Evolutionary conservation across 2,113 vertebrate genomes (phyloP), one percentile per base, ranked within the genome.

Genomic region (Notarius lentiginosus): DNA sequence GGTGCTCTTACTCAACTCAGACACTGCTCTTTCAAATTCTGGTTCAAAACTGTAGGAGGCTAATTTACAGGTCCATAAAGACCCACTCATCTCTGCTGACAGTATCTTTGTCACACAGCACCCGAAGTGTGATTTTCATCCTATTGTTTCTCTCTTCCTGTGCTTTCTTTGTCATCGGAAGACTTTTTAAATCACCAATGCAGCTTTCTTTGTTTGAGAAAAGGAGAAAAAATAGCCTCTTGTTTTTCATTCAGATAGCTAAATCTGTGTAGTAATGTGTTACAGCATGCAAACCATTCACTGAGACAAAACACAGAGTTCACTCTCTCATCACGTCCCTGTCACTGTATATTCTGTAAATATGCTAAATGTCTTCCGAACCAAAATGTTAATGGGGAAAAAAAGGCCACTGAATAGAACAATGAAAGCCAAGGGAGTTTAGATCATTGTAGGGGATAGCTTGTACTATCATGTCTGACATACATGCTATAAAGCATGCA

Each of bases 401-500:
- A 85, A 77, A 77, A 82, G 7, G 22, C 58, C 72, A 53, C n/a
- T 53, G 56, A 79, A 53, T 24, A 70, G 73, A 55, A 47, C n/a
- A 61, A 24, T 49, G 27, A 61, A 41, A 63, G 68, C 18, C 47
- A 53, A 63, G 81, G 47, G 27, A 72, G 24, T 58, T 84, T 84
- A 68, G 77, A 87, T 76, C 27, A 76, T 87, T 68, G 30, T 47
- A 8, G 22, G 20, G 22, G 80, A 73, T 75, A 51, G 41, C 60
- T 83, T 34, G 79, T 70, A 75, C 56, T 41, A 11, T 85, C 53
- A 65, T 47, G 34, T 81, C 75, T 86, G 17, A 22, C 41, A 63
- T 65, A 53, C 55, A 55, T 87, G 24, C 85, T 72, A 24, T 88
- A 87, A 90, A 88, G 80, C 34, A 41, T 41, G 34, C 41, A 63